phyloP scores from a whole-genome alignment of 2,113 vertebrate species.

The Globicephala melas region DNA sequence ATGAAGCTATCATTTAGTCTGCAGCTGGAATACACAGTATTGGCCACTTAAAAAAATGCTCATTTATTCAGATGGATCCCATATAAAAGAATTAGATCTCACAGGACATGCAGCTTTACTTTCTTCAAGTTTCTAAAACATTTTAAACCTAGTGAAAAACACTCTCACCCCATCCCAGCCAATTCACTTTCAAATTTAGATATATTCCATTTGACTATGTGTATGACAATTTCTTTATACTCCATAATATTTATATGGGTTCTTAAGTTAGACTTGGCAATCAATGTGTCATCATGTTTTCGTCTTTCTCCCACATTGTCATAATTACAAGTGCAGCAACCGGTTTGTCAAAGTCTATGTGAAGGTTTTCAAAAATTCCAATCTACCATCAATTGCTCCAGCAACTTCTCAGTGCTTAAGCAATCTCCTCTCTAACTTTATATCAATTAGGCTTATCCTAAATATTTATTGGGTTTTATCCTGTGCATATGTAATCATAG shows the following conservation, averaged over 20 bases:
- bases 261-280: neutral
- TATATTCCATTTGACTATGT: neutral
- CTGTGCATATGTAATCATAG: neutral
- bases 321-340: neutral
- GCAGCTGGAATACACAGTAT: constrained; percentile 81
- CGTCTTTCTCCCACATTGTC: neutral
- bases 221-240: neutral
- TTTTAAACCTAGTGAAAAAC: constrained; percentile 65
- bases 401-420: neutral
- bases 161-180: neutral
- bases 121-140: constrained; percentile 71
- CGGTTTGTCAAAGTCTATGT: neutral
- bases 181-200: constrained; percentile 44
- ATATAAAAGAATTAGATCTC: constrained; percentile 76
- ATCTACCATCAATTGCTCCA: neutral
- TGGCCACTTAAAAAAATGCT: constrained; percentile 82
- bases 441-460: neutral
- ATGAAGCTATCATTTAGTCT: constrained; percentile 81
- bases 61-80: constrained; percentile 80
- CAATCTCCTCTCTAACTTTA: neutral
- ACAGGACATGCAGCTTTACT: constrained; percentile 66
- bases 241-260: neutral
- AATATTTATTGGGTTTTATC: neutral
- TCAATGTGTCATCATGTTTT: neutral
- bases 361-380: neutral